Percentiles rank a stretch among this genome's conserved stretches.
These are phyloP conservation scores for Porites rus DNA, from an alignment of 92 coral and sea anemone species.

Conservation along the genomic window DNA sequence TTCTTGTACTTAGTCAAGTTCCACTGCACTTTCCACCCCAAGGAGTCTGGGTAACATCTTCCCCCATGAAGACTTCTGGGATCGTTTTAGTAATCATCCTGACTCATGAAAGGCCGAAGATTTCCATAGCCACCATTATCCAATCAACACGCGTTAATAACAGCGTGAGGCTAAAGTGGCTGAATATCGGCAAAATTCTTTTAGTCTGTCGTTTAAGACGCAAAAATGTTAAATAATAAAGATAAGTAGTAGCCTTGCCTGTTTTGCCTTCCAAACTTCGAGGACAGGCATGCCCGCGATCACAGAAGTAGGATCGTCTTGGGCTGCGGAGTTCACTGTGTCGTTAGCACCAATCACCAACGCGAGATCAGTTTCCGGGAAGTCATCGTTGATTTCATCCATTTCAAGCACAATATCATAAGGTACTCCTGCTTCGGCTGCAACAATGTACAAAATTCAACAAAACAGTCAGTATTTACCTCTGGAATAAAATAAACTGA, in stretches of 20 bases:
- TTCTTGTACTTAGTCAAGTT: too few species aligned
- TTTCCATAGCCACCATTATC: too few species aligned
- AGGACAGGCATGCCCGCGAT: constrained; percentile 99
- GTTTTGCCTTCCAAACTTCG: constrained; percentile 98
- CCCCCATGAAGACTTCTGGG: too few species aligned
- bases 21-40: too few species aligned
- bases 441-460: not conserved
- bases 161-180: too few species aligned
- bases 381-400: constrained; percentile 99
- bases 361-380: constrained; percentile 92
- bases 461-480: not conserved
- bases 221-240: too few species aligned
- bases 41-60: too few species aligned
- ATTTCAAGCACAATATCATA: constrained; percentile 95
- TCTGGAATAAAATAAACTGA: too few species aligned
- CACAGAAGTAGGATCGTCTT: constrained; percentile 97
- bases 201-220: not conserved
- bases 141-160: too few species aligned
- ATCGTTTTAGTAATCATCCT: too few species aligned
- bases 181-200: not conserved
- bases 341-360: constrained; percentile 98
- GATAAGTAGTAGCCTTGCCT: constrained; percentile 54
- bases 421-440: constrained; percentile 99
- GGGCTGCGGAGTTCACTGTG: constrained; percentile 98
- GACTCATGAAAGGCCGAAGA: too few species aligned